Base-by-base conservation (phyloP, 2,797 vertebrate genomes). In the Poecilia wingei region DNA sequence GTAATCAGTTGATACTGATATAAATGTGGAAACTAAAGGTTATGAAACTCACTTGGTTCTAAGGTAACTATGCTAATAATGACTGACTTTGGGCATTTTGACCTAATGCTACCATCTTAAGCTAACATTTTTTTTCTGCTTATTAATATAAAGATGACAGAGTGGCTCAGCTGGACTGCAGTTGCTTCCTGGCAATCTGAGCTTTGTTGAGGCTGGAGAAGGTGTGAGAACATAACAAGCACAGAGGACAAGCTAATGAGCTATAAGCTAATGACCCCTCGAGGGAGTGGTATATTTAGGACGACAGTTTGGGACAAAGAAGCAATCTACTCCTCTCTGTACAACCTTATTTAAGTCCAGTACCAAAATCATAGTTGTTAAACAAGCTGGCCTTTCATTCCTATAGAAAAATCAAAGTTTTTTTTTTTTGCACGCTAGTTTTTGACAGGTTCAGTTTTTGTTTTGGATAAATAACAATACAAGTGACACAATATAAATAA, bases 151-250 rank as follows among this genome's bases (percentile, higher is more conserved):
- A 31, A 28, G n/a, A 13, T 59, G 57, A 31, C 25, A 28, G 4
- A 59, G 57, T 31, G 59, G 6, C 31, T 64, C 64, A 66, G 64
- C 64, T 41, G 33, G 18, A 31, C 64, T 39, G 64, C 33, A 39
- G 36, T 36, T 39, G 36, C 64, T 39, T 20, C 64, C 64, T 71
- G 41, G 73, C 82, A 72, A 82, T 75, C 71, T 69, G 57, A 64
- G 76, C 41, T 36, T 39, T 46, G 47, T 59, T 66, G 64, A 39
- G 46, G 64, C 71, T 70, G 64, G 66, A 64, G 47, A 74, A 36
- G 59, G 45, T 72, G 57, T 73, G 75, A 25, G 64, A 89, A 87
- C 77, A 61, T 33, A 88, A 87, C 81, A 85, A 85, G 76, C 82
- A 70, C 61, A 28, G 25, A 70, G 80, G n/a, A 80, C 70, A 28